These are phyloP conservation scores for Heliconius himera DNA, from an alignment of 1,140 invertebrate genomes.

Conservation along the genomic window DNA sequence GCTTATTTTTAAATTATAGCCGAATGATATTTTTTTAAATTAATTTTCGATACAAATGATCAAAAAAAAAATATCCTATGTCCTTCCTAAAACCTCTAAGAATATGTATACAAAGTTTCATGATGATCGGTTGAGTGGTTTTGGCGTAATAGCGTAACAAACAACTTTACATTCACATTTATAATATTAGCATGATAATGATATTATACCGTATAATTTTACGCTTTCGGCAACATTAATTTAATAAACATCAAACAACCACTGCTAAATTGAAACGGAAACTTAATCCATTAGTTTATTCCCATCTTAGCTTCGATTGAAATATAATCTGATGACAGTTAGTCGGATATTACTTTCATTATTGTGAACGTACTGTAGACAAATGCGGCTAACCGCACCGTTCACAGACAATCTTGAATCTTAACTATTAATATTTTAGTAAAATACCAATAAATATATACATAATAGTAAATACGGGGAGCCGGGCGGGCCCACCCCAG, in stretches of 20 bases:
- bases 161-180: too few species aligned
- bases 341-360: slow-evolving; percentile 28
- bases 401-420: slow-evolving; percentile 25
- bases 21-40: too few species aligned
- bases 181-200: too few species aligned
- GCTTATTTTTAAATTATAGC: too few species aligned
- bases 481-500: too few species aligned
- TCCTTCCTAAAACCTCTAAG: too few species aligned
- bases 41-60: too few species aligned
- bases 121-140: too few species aligned
- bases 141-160: too few species aligned
- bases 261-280: slow-evolving; percentile 2
- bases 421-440: slow-evolving; percentile 28
- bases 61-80: too few species aligned
- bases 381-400: slow-evolving; percentile 29
- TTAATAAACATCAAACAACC: slow-evolving; percentile 1
- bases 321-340: slow-evolving; percentile 25
- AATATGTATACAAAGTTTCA: too few species aligned
- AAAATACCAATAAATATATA: neutral
- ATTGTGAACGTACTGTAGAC: slow-evolving; percentile 23
- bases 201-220: neutral
- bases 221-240: neutral
- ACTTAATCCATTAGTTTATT: slow-evolving; percentile 13
- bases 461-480: too few species aligned
- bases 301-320: slow-evolving; percentile 22